Evolutionary conservation across 2,888 invertebrate species (phyloP).

Genomic region (Tachina lurida): DNA sequence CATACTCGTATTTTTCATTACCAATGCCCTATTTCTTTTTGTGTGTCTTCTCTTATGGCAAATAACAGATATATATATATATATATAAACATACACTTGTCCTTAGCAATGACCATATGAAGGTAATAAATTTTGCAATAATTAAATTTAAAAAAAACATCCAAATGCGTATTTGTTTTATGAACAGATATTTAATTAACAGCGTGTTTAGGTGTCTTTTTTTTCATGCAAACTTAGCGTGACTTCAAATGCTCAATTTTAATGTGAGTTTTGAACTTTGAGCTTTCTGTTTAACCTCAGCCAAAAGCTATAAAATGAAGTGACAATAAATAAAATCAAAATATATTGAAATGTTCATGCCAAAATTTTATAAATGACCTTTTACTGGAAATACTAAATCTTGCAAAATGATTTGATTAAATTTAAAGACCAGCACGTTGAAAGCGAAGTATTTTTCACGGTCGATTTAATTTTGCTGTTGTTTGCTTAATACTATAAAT

Average conservation of each 20-base stretch:
- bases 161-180: neutral
- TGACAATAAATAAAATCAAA: neutral
- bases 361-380: neutral
- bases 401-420: neutral
- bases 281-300: neutral
- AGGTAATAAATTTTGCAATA: too few species aligned
- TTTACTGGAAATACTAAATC: neutral
- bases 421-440: neutral
- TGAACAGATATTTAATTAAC: neutral
- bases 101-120: too few species aligned
- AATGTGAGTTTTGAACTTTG: neutral
- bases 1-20: too few species aligned
- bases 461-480: neutral
- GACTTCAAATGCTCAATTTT: neutral
- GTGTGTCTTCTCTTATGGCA: too few species aligned
- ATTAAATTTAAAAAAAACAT: too few species aligned
- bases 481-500: neutral
- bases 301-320: neutral
- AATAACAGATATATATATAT: too few species aligned
- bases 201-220: neutral
- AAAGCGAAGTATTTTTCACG: conserved; percentile 1
- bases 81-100: too few species aligned
- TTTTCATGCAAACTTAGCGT: neutral
- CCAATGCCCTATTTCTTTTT: too few species aligned
- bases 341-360: neutral